A percentile compares a stretch with the other conserved stretches of the same genome.
phyloP scores from a whole-genome alignment of 1,140 invertebrate species.

The Copidosoma floridanum region DNA sequence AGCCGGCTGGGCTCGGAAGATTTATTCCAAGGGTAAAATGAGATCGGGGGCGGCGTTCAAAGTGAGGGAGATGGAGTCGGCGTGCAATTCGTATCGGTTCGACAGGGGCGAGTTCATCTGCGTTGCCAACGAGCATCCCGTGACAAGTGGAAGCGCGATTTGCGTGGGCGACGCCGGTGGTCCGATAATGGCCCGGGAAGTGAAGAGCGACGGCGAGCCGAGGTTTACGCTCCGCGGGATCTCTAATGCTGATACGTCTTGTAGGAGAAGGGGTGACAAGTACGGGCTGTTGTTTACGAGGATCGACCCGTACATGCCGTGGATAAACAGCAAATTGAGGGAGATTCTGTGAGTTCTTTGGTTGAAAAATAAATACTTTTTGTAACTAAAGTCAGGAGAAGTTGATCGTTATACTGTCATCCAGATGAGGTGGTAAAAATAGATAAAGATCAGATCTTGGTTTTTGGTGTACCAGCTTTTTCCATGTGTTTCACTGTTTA shows the following conservation, averaged over 20 bases:
- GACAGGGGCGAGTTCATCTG: neutral
- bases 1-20: neutral
- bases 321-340: neutral
- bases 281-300: neutral
- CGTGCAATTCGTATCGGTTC: neutral
- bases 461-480: too few relatives aligned
- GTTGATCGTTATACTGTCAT: too few relatives aligned
- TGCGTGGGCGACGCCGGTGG: constrained; percentile 5
- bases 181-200: neutral
- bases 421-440: too few relatives aligned
- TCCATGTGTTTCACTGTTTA: too few relatives aligned
- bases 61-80: too few relatives aligned
- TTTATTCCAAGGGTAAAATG: too few relatives aligned
- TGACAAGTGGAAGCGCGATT: too few relatives aligned
- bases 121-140: neutral
- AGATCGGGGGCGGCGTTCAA: too few relatives aligned
- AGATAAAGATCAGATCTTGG: too few relatives aligned
- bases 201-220: neutral
- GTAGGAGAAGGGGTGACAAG: neutral
- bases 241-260: neutral
- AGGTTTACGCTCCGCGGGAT: neutral
- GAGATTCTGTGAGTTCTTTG: too few relatives aligned
- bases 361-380: too few relatives aligned
- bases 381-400: too few relatives aligned
- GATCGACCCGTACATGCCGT: neutral